phyloP scores from a whole-genome alignment of 2,113 vertebrate species.

The Ceuthmochares aereus region DNA sequence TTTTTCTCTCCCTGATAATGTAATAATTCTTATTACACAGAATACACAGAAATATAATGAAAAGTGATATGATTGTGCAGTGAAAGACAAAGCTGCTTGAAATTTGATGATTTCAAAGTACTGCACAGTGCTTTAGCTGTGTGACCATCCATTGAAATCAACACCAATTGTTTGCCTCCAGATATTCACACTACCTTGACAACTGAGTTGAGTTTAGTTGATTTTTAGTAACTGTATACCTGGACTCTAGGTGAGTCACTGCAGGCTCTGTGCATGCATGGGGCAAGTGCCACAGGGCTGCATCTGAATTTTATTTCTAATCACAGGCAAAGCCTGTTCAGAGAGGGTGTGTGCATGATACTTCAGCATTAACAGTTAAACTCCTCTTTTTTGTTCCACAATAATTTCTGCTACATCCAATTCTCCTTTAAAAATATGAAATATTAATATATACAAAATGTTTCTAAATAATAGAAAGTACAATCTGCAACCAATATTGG shows the following conservation, averaged over 20 bases:
- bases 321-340: accelerated
- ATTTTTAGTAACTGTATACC: neutral
- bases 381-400: neutral
- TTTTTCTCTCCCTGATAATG: slow-evolving; percentile 43
- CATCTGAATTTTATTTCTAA: neutral
- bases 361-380: neutral
- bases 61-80: slow-evolving; percentile 28
- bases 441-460: neutral
- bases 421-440: neutral
- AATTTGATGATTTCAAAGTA: neutral
- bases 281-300: neutral
- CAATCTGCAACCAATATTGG: neutral
- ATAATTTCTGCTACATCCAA: neutral
- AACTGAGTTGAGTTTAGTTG: neutral
- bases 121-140: neutral
- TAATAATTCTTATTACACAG: slow-evolving; percentile 26
- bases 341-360: no score
- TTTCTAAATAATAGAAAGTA: neutral
- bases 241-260: neutral
- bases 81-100: slow-evolving; percentile 47
- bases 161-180: neutral
- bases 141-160: neutral
- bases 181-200: neutral
- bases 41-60: slow-evolving; percentile 33
- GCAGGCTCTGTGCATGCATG: accelerated